Base-by-base conservation (phyloP, 2,113 vertebrate species). In the Notothenia rossii region DNA sequence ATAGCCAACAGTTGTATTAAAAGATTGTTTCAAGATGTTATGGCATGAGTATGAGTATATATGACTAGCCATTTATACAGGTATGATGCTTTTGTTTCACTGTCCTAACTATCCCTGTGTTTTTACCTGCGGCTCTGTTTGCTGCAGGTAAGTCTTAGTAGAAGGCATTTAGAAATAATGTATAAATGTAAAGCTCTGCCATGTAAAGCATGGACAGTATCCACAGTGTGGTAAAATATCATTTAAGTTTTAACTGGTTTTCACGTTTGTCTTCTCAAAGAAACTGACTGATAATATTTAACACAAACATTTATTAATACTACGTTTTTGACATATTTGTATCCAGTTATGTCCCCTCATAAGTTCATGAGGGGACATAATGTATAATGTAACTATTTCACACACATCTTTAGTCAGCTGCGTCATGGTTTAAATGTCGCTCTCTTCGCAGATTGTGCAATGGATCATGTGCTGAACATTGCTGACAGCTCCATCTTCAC, bases 401-500 rank as follows among this genome's bases (percentile, higher is more conserved):
- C 29, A 29, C 10, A 20, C n/a, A 69, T 69, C 13, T 45, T 20
- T 3, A 46, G n/a, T n/a, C 8, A 7, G 55, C 46, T 43, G 22
- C 2, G 17, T 22, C 46, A 48, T 25, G 17, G 12, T 63, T 10
- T 29, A 6, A 2, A 48, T 17, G 20, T 0, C 12, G 0, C 82
- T 49, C 75, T 79, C 33, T 43, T 29, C 72, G 15, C 83, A 96
- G 95, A 85, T 79, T 17, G 56, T 46, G 29, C 79, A 64, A 99
- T 99, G 98, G 98, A 99, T 87, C 94, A 97, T 18, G 95, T 98
- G 20, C 94, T 99, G 82, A 90, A 76, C 0, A 79, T 65, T 0
- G 95, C 96, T 0, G 97, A 99, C 73, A 63, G 77, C 53, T 92
- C 96, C 72, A 68, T 99, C 46, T 95, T 98, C 61, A 97, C 96